Evolutionary conservation across 2,113 vertebrate species (phyloP).

Genomic region (Alouatta palliata): DNA sequence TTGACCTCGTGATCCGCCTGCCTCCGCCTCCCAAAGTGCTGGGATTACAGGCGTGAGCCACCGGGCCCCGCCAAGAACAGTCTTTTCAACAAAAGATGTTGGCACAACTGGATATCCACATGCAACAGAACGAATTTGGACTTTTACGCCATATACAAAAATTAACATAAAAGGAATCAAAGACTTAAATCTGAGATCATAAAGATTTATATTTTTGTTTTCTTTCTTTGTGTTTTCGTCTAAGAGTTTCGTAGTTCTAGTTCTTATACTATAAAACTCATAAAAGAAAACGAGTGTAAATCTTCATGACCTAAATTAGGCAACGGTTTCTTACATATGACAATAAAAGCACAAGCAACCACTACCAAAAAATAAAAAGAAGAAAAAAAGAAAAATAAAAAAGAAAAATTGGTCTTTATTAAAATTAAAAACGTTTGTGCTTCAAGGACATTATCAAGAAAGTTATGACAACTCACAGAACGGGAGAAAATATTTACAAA

Average conservation of each 20-base stretch:
- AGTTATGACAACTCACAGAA: neutral
- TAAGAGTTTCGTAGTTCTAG: slow-evolving; percentile 28
- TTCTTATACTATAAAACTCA: neutral
- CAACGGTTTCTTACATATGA: neutral
- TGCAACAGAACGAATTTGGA: neutral
- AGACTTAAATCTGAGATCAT: neutral
- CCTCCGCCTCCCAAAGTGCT: no score
- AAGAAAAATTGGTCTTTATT: neutral
- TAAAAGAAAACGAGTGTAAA: neutral
- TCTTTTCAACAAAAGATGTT: slow-evolving; percentile 10
- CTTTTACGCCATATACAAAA: neutral
- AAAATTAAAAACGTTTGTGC: neutral
- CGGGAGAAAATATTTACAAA: slow-evolving; percentile 8
- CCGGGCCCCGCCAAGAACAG: neutral
- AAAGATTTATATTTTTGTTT: slow-evolving; percentile 26
- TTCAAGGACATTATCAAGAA: neutral
- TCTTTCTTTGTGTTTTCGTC: neutral
- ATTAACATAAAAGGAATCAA: slow-evolving; percentile 4
- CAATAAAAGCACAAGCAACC: neutral
- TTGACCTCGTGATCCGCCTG: no score
- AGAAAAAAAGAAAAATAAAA: neutral
- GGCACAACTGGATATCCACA: neutral
- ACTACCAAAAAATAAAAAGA: neutral
- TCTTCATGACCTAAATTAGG: neutral
- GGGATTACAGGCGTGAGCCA: no score